phyloP scores from a whole-genome alignment of 53 echinoderm and acorn worm species.

The Stichopus horrens region DNA sequence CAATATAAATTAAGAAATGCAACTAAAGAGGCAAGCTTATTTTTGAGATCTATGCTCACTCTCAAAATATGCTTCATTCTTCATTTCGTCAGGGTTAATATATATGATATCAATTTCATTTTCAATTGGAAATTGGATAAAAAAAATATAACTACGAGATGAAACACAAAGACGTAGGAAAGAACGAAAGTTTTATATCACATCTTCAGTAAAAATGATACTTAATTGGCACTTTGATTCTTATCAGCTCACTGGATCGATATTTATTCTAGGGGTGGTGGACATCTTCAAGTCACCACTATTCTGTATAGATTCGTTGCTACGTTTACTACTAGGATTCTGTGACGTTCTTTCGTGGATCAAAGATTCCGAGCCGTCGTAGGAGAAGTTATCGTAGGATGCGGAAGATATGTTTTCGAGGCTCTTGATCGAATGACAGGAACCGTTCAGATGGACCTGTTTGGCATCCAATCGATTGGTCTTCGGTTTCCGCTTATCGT shows the following conservation, averaged over 20 bases:
- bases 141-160: no score
- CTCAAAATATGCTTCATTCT: no score
- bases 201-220: no score
- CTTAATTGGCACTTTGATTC: background rate
- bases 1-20: no score
- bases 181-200: no score
- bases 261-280: background rate
- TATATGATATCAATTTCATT: no score
- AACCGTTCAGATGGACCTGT: background rate
- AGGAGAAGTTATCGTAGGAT: background rate
- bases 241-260: background rate
- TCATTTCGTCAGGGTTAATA: no score
- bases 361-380: background rate
- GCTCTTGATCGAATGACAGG: conserved; percentile 13
- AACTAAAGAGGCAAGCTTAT: no score
- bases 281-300: conserved; percentile 1
- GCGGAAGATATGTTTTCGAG: conserved; percentile 9
- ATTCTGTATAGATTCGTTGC: background rate
- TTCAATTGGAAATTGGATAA: no score
- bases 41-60: no score
- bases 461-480: background rate
- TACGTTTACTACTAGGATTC: background rate
- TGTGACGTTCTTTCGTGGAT: background rate
- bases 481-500: background rate
- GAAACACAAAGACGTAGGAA: no score